A percentile compares a stretch with the other conserved stretches of the same genome.
phyloP scores from a whole-genome alignment of 2,113 vertebrate genomes.

The Seriola dumerili region DNA sequence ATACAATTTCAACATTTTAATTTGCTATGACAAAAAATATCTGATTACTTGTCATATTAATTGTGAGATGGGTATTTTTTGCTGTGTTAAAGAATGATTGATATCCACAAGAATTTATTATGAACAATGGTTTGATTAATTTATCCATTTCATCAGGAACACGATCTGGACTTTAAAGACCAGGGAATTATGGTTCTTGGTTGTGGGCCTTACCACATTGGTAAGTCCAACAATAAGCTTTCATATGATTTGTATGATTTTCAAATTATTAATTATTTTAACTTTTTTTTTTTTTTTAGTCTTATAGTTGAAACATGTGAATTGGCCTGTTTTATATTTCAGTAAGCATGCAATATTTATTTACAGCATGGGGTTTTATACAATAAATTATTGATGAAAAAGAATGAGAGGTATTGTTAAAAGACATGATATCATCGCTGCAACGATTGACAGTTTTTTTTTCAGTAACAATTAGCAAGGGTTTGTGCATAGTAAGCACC shows the following conservation, averaged over 20 bases:
- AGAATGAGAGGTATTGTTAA: too few species aligned
- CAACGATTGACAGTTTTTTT: too few species aligned
- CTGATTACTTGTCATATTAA: not conserved
- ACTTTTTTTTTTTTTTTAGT: too few species aligned
- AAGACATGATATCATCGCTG: too few species aligned
- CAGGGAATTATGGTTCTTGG: slow-evolving; percentile 94
- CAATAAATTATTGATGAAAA: too few species aligned
- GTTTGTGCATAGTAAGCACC: too few species aligned
- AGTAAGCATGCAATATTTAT: too few species aligned
- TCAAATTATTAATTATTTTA: not conserved
- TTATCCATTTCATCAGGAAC: slow-evolving; percentile 85
- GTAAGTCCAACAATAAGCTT: slow-evolving; percentile 79
- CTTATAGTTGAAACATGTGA: not conserved
- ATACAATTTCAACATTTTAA: not conserved
- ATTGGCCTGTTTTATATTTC: too few species aligned
- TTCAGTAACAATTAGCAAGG: too few species aligned
- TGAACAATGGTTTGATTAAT: not conserved
- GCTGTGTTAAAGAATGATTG: not conserved
- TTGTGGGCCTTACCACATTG: slow-evolving; percentile 97
- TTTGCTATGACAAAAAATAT: not conserved
- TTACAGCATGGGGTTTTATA: too few species aligned
- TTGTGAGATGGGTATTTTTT: not conserved
- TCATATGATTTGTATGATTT: not conserved
- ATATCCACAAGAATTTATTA: not conserved
- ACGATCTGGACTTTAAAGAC: slow-evolving; percentile 93